Percentiles rank a stretch among this genome's conserved stretches.
These are phyloP conservation scores for Rhombomys opimus DNA, from an alignment of 2,113 vertebrate species.

Conservation along the genomic window DNA sequence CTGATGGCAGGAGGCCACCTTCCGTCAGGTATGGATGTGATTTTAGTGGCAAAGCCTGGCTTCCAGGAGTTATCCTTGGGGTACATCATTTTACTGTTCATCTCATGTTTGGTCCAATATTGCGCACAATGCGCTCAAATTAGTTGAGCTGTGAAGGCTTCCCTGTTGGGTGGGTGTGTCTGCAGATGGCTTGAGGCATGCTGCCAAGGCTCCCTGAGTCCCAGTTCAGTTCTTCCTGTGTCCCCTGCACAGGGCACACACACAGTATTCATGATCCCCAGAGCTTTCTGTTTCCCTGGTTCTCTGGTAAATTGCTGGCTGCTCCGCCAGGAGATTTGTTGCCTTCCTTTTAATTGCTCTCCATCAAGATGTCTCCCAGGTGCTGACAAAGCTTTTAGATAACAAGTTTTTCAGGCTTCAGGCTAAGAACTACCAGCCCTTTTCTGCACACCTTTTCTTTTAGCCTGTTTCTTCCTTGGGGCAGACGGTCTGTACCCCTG, in stretches of 20 bases:
- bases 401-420: not conserved
- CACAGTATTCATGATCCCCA: not conserved
- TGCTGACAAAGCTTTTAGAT: not conserved
- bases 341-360: not conserved
- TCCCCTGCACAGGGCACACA: not conserved
- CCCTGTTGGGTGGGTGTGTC: not conserved
- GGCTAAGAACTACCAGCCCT: not conserved
- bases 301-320: not conserved
- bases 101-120: not conserved
- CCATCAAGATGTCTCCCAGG: not conserved
- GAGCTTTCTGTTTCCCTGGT: not conserved
- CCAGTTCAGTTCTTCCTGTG: not conserved
- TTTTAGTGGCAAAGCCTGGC: conserved; percentile 10
- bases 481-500: not conserved
- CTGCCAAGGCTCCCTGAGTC: not conserved
- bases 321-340: too few species aligned
- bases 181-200: not conserved
- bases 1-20: not conserved
- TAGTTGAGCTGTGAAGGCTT: not conserved
- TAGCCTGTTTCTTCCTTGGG: not conserved
- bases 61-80: not conserved
- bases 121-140: not conserved
- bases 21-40: not conserved
- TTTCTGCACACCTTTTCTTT: not conserved
- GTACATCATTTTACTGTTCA: not conserved